phyloP scores from a whole-genome alignment of 2,888 invertebrate species.

The Tillus elongatus region DNA sequence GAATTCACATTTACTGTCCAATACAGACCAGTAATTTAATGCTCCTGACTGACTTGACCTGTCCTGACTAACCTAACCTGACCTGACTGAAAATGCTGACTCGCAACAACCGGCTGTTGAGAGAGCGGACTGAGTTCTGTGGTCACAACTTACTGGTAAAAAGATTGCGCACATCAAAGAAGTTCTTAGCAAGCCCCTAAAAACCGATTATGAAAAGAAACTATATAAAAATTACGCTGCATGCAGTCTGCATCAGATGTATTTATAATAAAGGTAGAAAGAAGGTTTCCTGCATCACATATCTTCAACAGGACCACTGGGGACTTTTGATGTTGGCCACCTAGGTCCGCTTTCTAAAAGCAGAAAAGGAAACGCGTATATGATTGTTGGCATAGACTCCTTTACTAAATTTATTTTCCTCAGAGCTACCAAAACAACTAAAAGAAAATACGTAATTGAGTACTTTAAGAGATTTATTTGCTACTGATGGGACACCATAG shows the following conservation, averaged over 20 bases:
- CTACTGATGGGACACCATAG: constrained; percentile 8
- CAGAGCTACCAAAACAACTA: constrained; percentile 20
- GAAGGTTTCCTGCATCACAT: constrained; percentile 26
- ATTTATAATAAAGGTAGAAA: constrained; percentile 18
- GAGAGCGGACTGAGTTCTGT: no score
- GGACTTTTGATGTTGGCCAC: constrained; percentile 24
- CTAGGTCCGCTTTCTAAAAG: no score
- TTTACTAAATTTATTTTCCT: no score
- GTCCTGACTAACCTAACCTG: no score
- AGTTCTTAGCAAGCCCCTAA: background rate
- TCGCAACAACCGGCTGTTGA: no score
- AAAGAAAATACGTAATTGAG: constrained; percentile 17
- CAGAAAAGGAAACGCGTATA: no score
- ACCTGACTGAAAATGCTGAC: no score
- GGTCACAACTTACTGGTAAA: no score
- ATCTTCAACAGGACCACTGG: constrained; percentile 25
- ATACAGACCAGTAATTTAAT: no score
- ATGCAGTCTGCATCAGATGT: constrained; percentile 26
- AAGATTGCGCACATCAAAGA: no score
- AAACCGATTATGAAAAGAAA: constrained; percentile 4
- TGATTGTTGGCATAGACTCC: no score
- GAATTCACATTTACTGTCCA: constrained; percentile 22
- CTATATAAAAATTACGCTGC: background rate
- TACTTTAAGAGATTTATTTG: constrained; percentile 19
- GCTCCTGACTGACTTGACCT: no score